phyloP scores from a whole-genome alignment of 1,140 invertebrate genomes.

The Agrypnia vestita region DNA sequence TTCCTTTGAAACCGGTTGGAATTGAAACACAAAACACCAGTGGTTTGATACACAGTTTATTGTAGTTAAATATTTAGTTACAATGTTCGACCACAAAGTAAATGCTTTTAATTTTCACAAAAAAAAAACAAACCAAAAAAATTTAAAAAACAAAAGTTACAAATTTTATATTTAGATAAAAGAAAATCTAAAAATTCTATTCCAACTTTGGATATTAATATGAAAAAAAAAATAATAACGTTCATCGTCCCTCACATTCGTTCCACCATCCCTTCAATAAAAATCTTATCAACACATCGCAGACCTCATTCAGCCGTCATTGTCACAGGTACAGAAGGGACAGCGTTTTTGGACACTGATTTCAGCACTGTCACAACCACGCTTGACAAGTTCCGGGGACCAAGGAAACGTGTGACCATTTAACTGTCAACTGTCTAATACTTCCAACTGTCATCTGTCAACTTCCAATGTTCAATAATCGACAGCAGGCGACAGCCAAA shows the following conservation, averaged over 20 bases:
- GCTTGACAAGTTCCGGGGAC: conserved; percentile 31
- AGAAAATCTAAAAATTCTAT: no score
- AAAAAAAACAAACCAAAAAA: no score
- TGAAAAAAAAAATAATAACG: no score
- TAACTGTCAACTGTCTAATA: conserved; percentile 22
- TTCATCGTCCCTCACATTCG: not conserved
- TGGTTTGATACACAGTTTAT: no score
- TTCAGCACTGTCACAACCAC: conserved; percentile 7
- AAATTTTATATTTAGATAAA: no score
- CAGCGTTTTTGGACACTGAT: conserved; percentile 13
- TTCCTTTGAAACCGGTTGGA: no score
- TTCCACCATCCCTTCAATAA: not conserved
- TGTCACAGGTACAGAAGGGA: not conserved
- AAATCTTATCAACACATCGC: not conserved
- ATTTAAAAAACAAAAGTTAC: no score
- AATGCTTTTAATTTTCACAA: no score
- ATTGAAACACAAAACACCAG: no score
- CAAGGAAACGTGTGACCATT: conserved; percentile 22
- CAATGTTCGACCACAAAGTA: no score
- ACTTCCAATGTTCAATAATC: conserved; percentile 12
- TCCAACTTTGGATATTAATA: no score
- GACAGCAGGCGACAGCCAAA: conserved; percentile 22
- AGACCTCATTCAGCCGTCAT: not conserved
- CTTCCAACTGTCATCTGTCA: conserved; percentile 36
- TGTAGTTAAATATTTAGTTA: no score